These are phyloP conservation scores for Rhamphomyia laevipes DNA, from an alignment of 2,888 invertebrate genomes.

Conservation along the genomic window DNA sequence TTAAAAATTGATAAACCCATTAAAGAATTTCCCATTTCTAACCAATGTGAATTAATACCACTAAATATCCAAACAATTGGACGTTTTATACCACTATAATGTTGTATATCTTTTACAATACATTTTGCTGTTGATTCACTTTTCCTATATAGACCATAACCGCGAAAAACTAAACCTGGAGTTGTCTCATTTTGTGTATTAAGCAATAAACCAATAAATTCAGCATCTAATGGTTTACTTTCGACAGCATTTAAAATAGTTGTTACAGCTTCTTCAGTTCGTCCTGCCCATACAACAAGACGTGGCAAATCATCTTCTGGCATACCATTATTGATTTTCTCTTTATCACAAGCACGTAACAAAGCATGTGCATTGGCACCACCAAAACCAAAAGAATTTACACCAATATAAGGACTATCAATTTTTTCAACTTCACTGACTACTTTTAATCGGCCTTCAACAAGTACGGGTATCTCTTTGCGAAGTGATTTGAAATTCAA, in stretches of 20 bases:
- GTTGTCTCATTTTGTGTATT: slow-evolving; percentile 46
- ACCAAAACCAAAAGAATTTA: slow-evolving; percentile 91
- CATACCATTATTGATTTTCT: slow-evolving; percentile 42
- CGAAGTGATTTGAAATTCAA: slow-evolving; percentile 60
- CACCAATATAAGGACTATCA: slow-evolving; percentile 62
- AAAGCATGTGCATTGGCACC: slow-evolving; percentile 60
- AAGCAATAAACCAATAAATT: slow-evolving; percentile 48
- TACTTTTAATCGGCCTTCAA: slow-evolving; percentile 53
- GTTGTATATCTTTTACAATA: slow-evolving; percentile 42
- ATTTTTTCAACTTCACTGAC: slow-evolving; percentile 60
- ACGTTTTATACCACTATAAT: slow-evolving; percentile 49
- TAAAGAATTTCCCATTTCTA: slow-evolving; percentile 66
- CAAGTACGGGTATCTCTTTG: slow-evolving; percentile 47
- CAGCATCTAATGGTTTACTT: slow-evolving; percentile 48
- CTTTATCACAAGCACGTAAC: slow-evolving; percentile 23
- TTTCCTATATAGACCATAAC: slow-evolving; percentile 47
- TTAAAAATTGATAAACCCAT: slow-evolving; percentile 64
- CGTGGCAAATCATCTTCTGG: slow-evolving; percentile 58
- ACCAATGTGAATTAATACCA: slow-evolving; percentile 86
- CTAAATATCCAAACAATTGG: slow-evolving; percentile 85
- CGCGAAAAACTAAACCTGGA: slow-evolving; percentile 59
- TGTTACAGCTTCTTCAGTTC: slow-evolving; percentile 65
- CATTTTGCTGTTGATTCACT: slow-evolving; percentile 23
- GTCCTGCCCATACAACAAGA: slow-evolving; percentile 61
- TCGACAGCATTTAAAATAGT: slow-evolving; percentile 51